phyloP scores from a whole-genome alignment of 2,888 invertebrate species.

The Campopleginae sp. region DNA sequence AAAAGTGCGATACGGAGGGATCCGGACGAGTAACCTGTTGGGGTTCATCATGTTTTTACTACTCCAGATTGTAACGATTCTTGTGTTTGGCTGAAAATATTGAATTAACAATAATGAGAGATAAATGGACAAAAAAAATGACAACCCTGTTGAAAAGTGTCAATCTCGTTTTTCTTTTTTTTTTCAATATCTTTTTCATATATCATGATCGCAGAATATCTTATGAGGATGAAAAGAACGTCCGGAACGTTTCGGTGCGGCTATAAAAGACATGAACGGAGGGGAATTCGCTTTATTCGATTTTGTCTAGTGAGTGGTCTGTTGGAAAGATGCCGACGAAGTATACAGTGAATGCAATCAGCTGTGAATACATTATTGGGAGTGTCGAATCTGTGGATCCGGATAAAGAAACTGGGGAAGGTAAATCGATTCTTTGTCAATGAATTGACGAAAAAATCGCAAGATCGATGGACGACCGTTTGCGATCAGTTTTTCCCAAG shows the following conservation, averaged over 20 bases:
- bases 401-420: not conserved
- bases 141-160: not conserved
- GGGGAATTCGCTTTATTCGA: constrained; percentile 11
- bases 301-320: not conserved
- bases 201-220: not conserved
- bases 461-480: too few relatives aligned
- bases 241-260: not conserved
- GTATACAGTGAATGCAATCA: constrained; percentile 24
- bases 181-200: not conserved
- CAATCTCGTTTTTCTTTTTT: not conserved
- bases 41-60: not conserved
- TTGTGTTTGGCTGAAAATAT: not conserved
- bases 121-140: not conserved
- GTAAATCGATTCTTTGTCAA: not conserved
- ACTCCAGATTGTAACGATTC: not conserved
- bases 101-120: not conserved
- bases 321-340: constrained; percentile 9
- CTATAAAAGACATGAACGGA: constrained; percentile 12
- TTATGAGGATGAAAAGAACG: not conserved
- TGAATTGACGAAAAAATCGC: too few relatives aligned
- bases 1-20: not conserved
- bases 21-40: not conserved
- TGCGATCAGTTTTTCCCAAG: too few relatives aligned
- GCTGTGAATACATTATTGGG: constrained; percentile 16
- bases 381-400: constrained; percentile 15